Evolutionary conservation across 2,113 vertebrate genomes (phyloP).

Genomic region (Podiceps cristatus): DNA sequence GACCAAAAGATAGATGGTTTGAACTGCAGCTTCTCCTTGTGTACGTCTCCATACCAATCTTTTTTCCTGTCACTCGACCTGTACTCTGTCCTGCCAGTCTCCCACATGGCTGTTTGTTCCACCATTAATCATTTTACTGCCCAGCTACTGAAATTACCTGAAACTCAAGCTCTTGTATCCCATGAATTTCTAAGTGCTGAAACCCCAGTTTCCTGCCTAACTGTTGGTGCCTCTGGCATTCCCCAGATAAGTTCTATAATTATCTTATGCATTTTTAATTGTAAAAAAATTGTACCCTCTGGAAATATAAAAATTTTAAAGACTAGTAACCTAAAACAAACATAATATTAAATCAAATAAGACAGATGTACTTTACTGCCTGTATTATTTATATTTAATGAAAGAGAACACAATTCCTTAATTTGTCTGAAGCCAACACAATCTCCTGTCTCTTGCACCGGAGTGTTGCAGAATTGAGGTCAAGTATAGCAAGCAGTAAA

Average conservation of each 20-base stretch:
- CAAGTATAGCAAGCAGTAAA: constrained; percentile 35
- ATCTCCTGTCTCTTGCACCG: neutral
- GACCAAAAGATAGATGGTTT: neutral
- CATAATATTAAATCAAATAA: neutral
- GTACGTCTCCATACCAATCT: neutral
- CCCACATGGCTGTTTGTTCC: neutral
- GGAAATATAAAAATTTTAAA: neutral
- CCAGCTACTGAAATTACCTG: neutral
- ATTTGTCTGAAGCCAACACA: neutral
- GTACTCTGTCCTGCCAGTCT: neutral
- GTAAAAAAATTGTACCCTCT: neutral
- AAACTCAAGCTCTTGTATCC: neutral
- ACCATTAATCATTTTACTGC: neutral
- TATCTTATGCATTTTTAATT: constrained; percentile 37
- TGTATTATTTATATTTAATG: constrained; percentile 30
- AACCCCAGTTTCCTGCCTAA: neutral
- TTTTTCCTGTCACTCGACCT: neutral
- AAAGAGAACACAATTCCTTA: constrained; percentile 12
- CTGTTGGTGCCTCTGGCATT: constrained; percentile 1
- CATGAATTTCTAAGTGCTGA: neutral
- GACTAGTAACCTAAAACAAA: neutral
- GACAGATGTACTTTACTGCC: neutral
- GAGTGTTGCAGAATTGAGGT: constrained; percentile 47
- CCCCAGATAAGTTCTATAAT: neutral
- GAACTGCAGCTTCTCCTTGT: neutral